Percentiles rank a stretch among this genome's conserved stretches.
Conservation (phyloP, 2,888 invertebrate genomes). For the Melikaiella ostensackeni region DNA sequence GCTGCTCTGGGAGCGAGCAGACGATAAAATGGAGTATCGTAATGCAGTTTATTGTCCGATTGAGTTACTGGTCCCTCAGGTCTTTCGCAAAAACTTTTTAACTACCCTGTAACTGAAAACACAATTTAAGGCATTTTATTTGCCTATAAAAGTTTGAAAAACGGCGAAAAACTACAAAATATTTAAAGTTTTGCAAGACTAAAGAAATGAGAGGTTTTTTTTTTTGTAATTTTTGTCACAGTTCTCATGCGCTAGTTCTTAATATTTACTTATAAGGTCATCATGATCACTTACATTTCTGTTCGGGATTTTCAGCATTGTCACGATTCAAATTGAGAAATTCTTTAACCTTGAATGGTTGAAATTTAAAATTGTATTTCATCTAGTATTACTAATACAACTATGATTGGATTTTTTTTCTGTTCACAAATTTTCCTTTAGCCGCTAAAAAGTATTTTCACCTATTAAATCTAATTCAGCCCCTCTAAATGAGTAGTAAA, state of each 20-base stretch:
- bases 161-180: not conserved
- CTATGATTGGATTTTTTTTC: not conserved
- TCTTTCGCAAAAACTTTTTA: constrained; percentile 11
- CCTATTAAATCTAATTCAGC: not conserved
- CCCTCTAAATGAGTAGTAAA: not conserved
- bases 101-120: not conserved
- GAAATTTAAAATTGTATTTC: too few relatives aligned
- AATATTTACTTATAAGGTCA: too few relatives aligned
- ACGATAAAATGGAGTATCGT: constrained; percentile 18
- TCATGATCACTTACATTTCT: too few relatives aligned
- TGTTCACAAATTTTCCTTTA: not conserved
- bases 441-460: not conserved
- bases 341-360: too few relatives aligned
- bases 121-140: not conserved
- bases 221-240: too few relatives aligned
- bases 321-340: too few relatives aligned
- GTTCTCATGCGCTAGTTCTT: too few relatives aligned
- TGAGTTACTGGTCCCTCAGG: not conserved
- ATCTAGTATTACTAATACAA: too few relatives aligned
- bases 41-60: constrained; percentile 25
- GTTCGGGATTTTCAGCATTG: too few relatives aligned
- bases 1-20: not conserved
- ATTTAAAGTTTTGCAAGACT: not conserved
- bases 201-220: too few relatives aligned
- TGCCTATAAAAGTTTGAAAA: not conserved